Conservation (phyloP, 2,113 vertebrate genomes). For the Crocuta crocuta region DNA sequence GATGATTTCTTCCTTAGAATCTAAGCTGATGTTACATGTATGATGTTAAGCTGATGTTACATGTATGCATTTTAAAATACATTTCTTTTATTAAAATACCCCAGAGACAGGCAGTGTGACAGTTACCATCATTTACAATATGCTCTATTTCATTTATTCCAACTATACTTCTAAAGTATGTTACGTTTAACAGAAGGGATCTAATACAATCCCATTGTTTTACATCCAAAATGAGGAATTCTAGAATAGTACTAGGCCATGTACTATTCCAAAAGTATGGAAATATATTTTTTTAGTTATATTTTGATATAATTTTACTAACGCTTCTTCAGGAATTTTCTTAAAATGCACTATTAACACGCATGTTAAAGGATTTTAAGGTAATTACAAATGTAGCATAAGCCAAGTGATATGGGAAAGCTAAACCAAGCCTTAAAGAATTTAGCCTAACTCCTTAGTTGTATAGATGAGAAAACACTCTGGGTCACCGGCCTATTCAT, state of each 20-base stretch:
- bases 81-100: constrained; percentile 37
- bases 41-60: neutral
- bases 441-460: neutral
- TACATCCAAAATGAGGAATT: constrained; percentile 19
- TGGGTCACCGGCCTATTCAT: neutral
- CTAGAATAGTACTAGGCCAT: neutral
- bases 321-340: neutral
- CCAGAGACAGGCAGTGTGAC: neutral
- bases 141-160: neutral
- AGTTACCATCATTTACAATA: constrained; percentile 34
- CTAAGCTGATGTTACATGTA: neutral
- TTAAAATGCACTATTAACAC: neutral
- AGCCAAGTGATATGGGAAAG: neutral
- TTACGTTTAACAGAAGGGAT: constrained; percentile 1
- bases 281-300: neutral
- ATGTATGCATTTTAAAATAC: neutral
- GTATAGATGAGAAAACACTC: neutral
- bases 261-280: neutral
- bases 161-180: constrained; percentile 5
- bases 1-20: neutral
- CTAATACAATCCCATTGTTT: neutral
- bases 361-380: neutral
- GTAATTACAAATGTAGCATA: constrained; percentile 8
- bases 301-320: constrained; percentile 13
- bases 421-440: neutral